Evolutionary conservation across 2,797 vertebrate species (phyloP), one percentile per base, ranked within the genome.

Genomic region (Rhinoraja longicauda): DNA sequence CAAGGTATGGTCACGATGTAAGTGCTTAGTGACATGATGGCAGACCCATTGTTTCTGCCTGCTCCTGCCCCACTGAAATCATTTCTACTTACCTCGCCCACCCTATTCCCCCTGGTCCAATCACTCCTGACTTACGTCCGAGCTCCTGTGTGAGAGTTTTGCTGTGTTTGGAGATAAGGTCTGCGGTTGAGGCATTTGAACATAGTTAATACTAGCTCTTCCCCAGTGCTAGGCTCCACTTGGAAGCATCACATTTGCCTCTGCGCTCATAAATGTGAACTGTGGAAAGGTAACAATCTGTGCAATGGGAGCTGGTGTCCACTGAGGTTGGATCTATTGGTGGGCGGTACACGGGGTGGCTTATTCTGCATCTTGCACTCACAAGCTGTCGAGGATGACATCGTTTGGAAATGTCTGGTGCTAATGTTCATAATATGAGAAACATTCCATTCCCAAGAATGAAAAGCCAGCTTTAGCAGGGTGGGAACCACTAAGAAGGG

Each of bases 391-490:
- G 36, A 67, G 15, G 15, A 9, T 19, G 12, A 67, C n/a, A n/a
- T 32, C 9, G 59, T 32, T 64, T 64, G 84, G 57, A 62, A 64
- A 32, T 64, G 84, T 1, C n/a, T 59, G 12, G 57, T 32, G 29
- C 59, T 88, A 59, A 64, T 8, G 15, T 32, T 13, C 17, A 67
- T 88, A 36, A 67, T 21, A 21, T 36, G 17, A 88, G 32, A 88
- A 88, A 88, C 62, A 39, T 67, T 88, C 84, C 6, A 36, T 67
- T 88, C 59, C 59, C 84, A 67, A 32, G n/a, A 88, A 88, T 88
- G 29, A 15, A 88, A 84, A 67, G 19, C 59, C 84, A 88, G 84
- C 59, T 88, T 88, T 67, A 3, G 8, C 53, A 19, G 29, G 59
- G n/a, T 88, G 84, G n/a, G 84, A 67, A 88, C n/a, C 62, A 67